Percentiles rank a stretch among this genome's conserved stretches.
These are phyloP conservation scores for Rambutsinella grinnellia DNA, from an alignment of 2,888 invertebrate genomes.

Conservation along the genomic window DNA sequence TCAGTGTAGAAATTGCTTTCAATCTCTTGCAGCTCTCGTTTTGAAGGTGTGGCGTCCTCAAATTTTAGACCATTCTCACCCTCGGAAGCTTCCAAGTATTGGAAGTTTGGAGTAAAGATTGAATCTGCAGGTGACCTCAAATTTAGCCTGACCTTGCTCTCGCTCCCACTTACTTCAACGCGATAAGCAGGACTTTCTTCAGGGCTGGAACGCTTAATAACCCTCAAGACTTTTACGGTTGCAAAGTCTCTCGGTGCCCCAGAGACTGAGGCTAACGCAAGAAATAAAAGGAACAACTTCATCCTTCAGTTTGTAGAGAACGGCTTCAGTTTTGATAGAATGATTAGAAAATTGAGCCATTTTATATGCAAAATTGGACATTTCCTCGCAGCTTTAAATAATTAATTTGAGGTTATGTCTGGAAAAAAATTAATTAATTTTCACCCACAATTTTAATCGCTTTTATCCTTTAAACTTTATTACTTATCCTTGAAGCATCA, in stretches of 20 bases:
- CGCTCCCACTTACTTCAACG: slow-evolving; percentile 12
- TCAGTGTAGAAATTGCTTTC: slow-evolving; percentile 37
- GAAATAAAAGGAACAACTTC: not conserved
- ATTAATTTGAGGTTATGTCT: too few species aligned
- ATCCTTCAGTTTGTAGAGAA: too few species aligned
- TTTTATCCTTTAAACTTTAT: too few species aligned
- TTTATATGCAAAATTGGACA: too few species aligned
- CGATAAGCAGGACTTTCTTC: slow-evolving; percentile 7
- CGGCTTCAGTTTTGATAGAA: too few species aligned
- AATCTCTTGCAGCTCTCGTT: slow-evolving; percentile 21
- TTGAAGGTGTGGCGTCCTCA: slow-evolving; percentile 40
- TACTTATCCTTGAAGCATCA: too few species aligned
- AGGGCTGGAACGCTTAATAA: slow-evolving; percentile 7
- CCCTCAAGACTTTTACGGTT: not conserved
- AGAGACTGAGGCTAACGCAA: not conserved
- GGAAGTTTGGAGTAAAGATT: slow-evolving; percentile 40
- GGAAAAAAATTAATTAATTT: too few species aligned
- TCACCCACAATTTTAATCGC: too few species aligned
- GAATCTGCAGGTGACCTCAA: slow-evolving; percentile 18
- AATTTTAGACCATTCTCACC: slow-evolving; percentile 13
- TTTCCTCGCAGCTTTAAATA: too few species aligned
- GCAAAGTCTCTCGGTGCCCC: not conserved
- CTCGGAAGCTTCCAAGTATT: slow-evolving; percentile 15
- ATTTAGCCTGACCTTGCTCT: slow-evolving; percentile 3
- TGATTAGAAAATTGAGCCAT: too few species aligned